Evolutionary conservation across 1,140 invertebrate genomes (phyloP), one percentile per base, ranked within the genome.

Genomic region (Sycophaga agraensis): DNA sequence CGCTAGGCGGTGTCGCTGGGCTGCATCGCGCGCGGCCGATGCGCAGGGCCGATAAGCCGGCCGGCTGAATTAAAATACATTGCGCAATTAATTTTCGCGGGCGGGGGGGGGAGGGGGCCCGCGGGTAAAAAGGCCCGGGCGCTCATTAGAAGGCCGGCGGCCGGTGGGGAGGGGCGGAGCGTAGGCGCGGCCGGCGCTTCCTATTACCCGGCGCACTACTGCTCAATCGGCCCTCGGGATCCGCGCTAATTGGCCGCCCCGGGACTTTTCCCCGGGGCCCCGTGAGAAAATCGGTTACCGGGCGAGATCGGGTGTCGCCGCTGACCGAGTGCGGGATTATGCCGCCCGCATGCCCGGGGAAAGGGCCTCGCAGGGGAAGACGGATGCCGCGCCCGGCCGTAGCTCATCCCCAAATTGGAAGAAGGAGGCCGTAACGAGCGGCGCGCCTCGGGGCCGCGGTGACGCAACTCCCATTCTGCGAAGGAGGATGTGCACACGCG

Each of bases 41-140:
- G 28, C 49, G n/a, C 31, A 21, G 28, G 28, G 28, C 19, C 43
- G 42, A 57, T 57, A 57, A 57, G 42, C 9, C 48, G 17, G 26
- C 22, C 46, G 16, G 21, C 34, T 11, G 42, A 57, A 57, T 46
- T 57, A 57, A 55, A 57, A 57, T 46, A 42, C 55, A 42, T 46
- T 46, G 55, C 43, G 21, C 55, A 57, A 57, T 57, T 57, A 57
- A 57, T 57, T n/a, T 57, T 57, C 24, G 39, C 51, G 51, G 21
- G 2, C n/a, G 6, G 16, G n/a, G 9, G 14, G 37, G 26, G 11
- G 28, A 31, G 28, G 28, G 28, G n/a, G n/a, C n/a, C n/a, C n/a
- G n/a, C n/a, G n/a, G 16, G 40, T 9, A 48, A 26, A 48, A 26
- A 48, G 26, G 21, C 5, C 2, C 40, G 40, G 6, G 4, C 40